Evolutionary conservation across 1,140 invertebrate genomes (phyloP), one percentile per base, ranked within the genome.

Genomic region (Pseudomyrmex cubaensis): DNA sequence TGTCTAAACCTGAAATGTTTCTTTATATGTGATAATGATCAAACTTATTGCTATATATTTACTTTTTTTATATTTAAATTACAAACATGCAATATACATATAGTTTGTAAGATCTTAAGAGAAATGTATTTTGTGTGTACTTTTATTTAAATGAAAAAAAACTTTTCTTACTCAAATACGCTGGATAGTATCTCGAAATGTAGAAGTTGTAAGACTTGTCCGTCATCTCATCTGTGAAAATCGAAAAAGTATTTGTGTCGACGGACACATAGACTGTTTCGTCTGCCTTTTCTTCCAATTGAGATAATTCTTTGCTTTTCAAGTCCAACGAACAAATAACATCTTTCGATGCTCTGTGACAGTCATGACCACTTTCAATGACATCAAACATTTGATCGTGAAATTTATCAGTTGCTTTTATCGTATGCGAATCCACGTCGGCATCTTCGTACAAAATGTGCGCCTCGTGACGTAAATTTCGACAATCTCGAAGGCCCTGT

Each of bases 401-500:
- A 0, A 46, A 10, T 2, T 9, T 64, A 0, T 75, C 59, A 12
- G 46, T 2, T 54, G 22, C n/a, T 12, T 56, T 75, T 50, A 78
- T 82, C 8, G 54, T 5, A 4, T 52, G 7, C 0, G 80, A 72
- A 35, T 83, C 46, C 2, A 15, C n/a, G 66, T 17, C 35, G 7
- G 62, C 57, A 13, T 77, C 57, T 2, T 90, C 83, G 61, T 92
- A 92, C 67, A 73, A 48, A 57, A 92, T 75, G 44, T 72, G 66
- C 35, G 75, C 87, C 46, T 90, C 77, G 56, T 88, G 83, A 63
- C 77, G 82, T 59, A 90, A 89, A 63, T 87, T 35, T 56, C 64
- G 74, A 83, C 96, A 97, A 56, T 95, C 94, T 12, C 90, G 89
- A 2, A 94, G 85, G 17, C 95, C 95, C 48, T 92, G 90, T 8